phyloP scores from a whole-genome alignment of 2,113 vertebrate genomes.

The Phycodurus eques region DNA sequence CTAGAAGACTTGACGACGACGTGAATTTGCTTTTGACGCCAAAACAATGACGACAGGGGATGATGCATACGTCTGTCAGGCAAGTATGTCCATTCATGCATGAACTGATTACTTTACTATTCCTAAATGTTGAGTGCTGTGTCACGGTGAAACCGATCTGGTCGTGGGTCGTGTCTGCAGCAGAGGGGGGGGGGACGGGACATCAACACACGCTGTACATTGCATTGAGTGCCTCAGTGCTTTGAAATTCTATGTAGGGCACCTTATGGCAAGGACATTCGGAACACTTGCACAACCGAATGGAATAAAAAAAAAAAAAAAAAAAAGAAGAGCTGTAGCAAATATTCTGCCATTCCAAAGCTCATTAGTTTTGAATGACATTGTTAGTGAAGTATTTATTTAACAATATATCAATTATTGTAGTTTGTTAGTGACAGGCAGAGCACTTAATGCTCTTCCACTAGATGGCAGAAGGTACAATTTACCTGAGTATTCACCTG shows the following conservation, averaged over 20 bases:
- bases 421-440: background rate
- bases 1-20: conserved; percentile 10
- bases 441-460: too few relatives aligned
- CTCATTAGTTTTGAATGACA: background rate
- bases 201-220: background rate
- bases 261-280: background rate
- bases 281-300: background rate
- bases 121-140: background rate
- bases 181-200: background rate
- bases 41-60: background rate
- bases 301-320: background rate
- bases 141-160: background rate
- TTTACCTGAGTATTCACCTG: too few relatives aligned
- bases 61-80: background rate
- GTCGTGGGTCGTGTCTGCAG: background rate
- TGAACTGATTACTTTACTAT: background rate
- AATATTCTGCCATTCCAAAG: background rate
- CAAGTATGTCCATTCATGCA: background rate
- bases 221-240: background rate
- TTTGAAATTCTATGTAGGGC: background rate
- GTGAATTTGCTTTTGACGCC: background rate
- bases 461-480: too few relatives aligned
- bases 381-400: background rate
- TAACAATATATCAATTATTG: background rate
- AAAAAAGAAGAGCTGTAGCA: background rate